Evolutionary conservation across 2,113 vertebrate species (phyloP), one percentile per base, ranked within the genome.

Genomic region (Chaenogobius annularis): DNA sequence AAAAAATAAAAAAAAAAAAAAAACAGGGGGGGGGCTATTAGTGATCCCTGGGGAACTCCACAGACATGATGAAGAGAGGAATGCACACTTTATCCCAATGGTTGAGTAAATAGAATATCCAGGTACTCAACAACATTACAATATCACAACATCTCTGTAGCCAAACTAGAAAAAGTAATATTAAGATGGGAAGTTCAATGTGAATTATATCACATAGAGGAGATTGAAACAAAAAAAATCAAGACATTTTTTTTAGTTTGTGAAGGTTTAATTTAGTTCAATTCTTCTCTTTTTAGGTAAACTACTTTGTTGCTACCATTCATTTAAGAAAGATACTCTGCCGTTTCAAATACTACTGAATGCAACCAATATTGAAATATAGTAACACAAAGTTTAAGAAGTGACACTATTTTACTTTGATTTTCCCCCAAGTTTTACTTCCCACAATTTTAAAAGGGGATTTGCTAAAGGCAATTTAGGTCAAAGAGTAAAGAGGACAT

Each of bases 1-100:
- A 35, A 59, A 61, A 47, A 64, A 47, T 4, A 31, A n/a, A n/a
- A n/a, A n/a, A n/a, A n/a, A n/a, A n/a, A n/a, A n/a, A n/a, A n/a
- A n/a, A n/a, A n/a, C n/a, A n/a, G n/a, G n/a, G n/a, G 61, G 40
- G 61, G 61, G 31, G 0, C 61, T 63, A 37, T 63, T 63, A 63
- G 35, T 63, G 35, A 63, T 63, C 61, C 61, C 61, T 63, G 61
- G 61, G 61, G 61, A 63, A 40, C 61, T 63, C 61, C 61, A 43
- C 17, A 43, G 31, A 40, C 61, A 59, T 73, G 74, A 82, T 85
- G 77, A 70, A 37, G 40, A n/a, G 23, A n/a, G 68, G 59, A 82
- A 67, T 47, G 58, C 65, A 44, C 43, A 55, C 12, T 35, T 7
- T 46, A 50, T 37, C 66, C 58, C 59, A 26, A 26, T 14, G 11